Base-by-base conservation (phyloP, 1,140 invertebrate species). In the Spodoptera frugiperda region DNA sequence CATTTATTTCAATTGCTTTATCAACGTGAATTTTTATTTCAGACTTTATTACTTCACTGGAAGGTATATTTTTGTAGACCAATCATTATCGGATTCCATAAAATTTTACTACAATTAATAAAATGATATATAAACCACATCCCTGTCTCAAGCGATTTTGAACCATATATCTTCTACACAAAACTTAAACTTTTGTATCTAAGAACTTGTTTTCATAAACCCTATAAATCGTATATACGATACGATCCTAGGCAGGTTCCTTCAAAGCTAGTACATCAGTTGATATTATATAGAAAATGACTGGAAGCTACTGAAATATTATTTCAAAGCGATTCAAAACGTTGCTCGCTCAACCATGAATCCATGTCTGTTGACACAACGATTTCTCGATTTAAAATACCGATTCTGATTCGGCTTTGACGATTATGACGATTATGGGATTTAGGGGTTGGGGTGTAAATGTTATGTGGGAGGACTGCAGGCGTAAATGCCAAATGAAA, bases 141-240 rank as follows among this genome's bases (percentile, higher is more conserved):
- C 2, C 5, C 2, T 5, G 25, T 30, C 25, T 30, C 25, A 21
- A 46, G n/a, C 59, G 11, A 63, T 57, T 25, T 3, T 11, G 9
- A 21, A 25, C n/a, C 3, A 21, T 25, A 4, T 17, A 1, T 15
- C 11, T 19, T 65, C 61, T 19, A 44, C 21, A 48, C 12, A 46
- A 46, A 48, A 46, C 39, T 39, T 17, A 48, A 25, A 65, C n/a
- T 65, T 21, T 65, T 65, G 39, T 21, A 65, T 46, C 61, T 46
- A 48, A 46, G 61, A 65, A 48, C 46, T 68, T 68, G 51, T 68
- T 68, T 68, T 30, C 48, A 33, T 19, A 68, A 17, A 25, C 1
- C 61, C 19, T 68, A 68, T 68, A 68, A 33, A 67, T 67, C 63
- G 48, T 53, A 68, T 14, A 68, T 49, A n/a, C 65, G 65, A 33